Percentiles rank a stretch among this genome's conserved stretches.
These are phyloP conservation scores for Tinamus major DNA, from an alignment of 2,797 vertebrate genomes.

Conservation along the genomic window DNA sequence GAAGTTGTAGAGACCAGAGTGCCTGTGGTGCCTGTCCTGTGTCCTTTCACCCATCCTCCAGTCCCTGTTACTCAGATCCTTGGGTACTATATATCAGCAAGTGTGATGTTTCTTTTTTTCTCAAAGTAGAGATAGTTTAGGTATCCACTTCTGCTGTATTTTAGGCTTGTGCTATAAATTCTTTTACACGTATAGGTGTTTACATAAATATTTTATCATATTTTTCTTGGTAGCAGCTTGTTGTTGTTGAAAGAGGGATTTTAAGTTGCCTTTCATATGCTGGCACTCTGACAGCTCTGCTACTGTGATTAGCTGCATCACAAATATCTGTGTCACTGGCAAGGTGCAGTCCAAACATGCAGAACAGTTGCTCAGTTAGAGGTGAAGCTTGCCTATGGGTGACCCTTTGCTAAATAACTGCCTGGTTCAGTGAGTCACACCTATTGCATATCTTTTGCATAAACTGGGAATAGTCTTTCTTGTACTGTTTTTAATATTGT, in stretches of 20 bases:
- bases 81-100: not conserved
- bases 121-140: not conserved
- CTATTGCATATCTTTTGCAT: not conserved
- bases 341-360: not conserved
- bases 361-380: not conserved
- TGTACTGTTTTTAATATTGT: not conserved
- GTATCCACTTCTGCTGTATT: not conserved
- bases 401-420: not conserved
- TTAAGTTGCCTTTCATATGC: not conserved
- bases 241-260: not conserved
- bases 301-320: not conserved
- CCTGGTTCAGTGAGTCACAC: not conserved
- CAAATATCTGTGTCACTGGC: not conserved
- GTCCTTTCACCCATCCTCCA: not conserved
- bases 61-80: not conserved
- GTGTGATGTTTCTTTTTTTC: not conserved
- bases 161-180: not conserved
- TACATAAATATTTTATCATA: not conserved
- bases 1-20: not conserved
- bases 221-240: not conserved
- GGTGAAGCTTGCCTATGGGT: not conserved
- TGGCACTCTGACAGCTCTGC: not conserved
- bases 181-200: not conserved
- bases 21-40: not conserved
- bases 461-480: not conserved